Base-by-base conservation (phyloP, 2,888 invertebrate species). In the Acheta domesticus region DNA sequence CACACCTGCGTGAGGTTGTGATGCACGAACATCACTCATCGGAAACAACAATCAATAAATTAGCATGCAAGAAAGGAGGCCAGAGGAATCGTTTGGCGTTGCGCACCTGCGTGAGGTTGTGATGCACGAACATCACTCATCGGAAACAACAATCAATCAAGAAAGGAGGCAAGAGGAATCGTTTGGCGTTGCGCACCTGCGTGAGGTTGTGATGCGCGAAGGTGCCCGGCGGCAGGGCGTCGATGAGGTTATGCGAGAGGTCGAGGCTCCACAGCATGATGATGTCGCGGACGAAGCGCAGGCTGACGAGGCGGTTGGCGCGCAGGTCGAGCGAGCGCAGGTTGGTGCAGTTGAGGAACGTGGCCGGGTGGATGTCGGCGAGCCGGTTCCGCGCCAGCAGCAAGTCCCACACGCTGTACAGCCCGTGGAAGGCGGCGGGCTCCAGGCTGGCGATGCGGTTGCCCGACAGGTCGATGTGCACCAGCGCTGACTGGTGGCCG, bases 221-320 rank as follows among this genome's bases (percentile, higher is more conserved):
- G 14, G 62, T 62, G 16, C 62, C 62, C 0, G 16, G 62, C n/a
- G 62, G 62, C 14, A 62, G 14, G 3, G 62, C 14, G 62, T 14
- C 14, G 62, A 62, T 62, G 16, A 19, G 16, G n/a, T 62, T 62
- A 16, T 62, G 62, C n/a, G 62, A 62, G 16, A 62, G 62, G n/a
- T 62, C 62, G 14, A 62, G 62, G 62, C n/a, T 62, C 62, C 62
- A 62, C n/a, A 62, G 62, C 62, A 62, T 62, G 62, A 62, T 62
- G n/a, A 62, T 62, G n/a, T 62, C 62, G 3, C 62, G 11, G 16
- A 62, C 62, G 16, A 62, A 62, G n/a, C n/a, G 62, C n/a, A 62
- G n/a, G 14, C n/a, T 14, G 14, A 16, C n/a, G 8, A 62, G 14
- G n/a, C n/a, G 62, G 62, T 62, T 62, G n/a, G 14, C 14, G 14